phyloP scores from a whole-genome alignment of 2,888 invertebrate species.

The Drosophila multiciliata region DNA sequence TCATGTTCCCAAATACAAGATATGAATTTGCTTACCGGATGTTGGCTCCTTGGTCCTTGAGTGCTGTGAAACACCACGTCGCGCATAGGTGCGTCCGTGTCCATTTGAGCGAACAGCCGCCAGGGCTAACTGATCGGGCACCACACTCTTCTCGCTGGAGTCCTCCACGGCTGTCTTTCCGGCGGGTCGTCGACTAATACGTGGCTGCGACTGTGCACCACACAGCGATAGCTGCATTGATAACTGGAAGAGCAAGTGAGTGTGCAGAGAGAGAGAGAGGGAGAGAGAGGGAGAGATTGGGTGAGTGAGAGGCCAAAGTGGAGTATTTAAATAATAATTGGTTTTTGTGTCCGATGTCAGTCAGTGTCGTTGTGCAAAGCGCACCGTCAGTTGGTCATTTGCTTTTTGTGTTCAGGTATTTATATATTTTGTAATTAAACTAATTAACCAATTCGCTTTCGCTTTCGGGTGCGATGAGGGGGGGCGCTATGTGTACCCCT shows the following conservation, averaged over 20 bases:
- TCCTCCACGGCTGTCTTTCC: constrained; percentile 63
- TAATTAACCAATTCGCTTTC: constrained; percentile 75
- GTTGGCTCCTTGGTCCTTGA: constrained; percentile 51
- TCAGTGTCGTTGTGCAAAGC: constrained; percentile 24
- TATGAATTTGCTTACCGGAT: constrained; percentile 38
- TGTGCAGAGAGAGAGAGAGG: background rate
- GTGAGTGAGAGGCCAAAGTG: constrained; percentile 2
- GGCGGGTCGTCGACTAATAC: constrained; percentile 71
- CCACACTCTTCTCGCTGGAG: constrained; percentile 61
- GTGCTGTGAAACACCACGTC: constrained; percentile 64
- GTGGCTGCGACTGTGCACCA: constrained; percentile 44
- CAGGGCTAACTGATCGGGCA: constrained; percentile 81
- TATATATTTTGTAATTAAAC: constrained; percentile 61
- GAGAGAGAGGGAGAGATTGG: background rate
- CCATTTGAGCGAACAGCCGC: constrained; percentile 77
- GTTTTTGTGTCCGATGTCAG: constrained; percentile 12
- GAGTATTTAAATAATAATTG: constrained; percentile 38
- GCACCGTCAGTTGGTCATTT: constrained; percentile 30
- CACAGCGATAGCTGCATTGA: constrained; percentile 23
- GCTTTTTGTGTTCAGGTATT: constrained; percentile 11
- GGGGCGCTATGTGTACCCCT: background rate
- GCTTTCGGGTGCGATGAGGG: constrained; percentile 47
- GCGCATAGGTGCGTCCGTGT: constrained; percentile 43
- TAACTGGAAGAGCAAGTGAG: constrained; percentile 34
- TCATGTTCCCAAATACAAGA: background rate